Evolutionary conservation across 2,888 invertebrate genomes (phyloP).

Genomic region (Dolichopus griseipennis): DNA sequence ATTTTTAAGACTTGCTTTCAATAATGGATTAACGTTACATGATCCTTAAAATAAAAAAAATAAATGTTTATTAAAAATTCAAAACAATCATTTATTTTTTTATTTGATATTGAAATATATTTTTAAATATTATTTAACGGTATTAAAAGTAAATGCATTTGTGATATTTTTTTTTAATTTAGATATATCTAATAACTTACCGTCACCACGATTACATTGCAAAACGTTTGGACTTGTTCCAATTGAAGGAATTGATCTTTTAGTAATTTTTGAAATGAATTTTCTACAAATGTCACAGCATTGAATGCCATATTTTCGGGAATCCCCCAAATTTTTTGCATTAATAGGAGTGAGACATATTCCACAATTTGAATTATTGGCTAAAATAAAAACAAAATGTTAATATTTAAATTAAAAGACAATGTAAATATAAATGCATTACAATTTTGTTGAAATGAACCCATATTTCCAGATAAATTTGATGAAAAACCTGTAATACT

Average conservation of each 20-base stretch:
- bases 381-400: slow-evolving; percentile 20
- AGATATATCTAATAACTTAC: slow-evolving; percentile 25
- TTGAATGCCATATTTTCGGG: slow-evolving; percentile 73
- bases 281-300: slow-evolving; percentile 81
- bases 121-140: too few species aligned
- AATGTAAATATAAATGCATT: background rate
- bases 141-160: too few species aligned
- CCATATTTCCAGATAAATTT: slow-evolving; percentile 17
- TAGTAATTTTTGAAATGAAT: slow-evolving; percentile 75
- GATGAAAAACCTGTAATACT: slow-evolving; percentile 29
- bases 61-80: slow-evolving; percentile 10
- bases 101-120: background rate
- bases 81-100: background rate
- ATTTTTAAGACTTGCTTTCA: slow-evolving; percentile 52
- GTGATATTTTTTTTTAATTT: too few species aligned
- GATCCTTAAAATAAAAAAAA: slow-evolving; percentile 45
- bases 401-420: slow-evolving; percentile 4
- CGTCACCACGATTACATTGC: slow-evolving; percentile 48
- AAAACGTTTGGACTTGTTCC: slow-evolving; percentile 47
- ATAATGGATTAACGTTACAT: slow-evolving; percentile 63
- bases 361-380: slow-evolving; percentile 61
- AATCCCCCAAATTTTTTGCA: slow-evolving; percentile 67
- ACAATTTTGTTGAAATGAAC: slow-evolving; percentile 7
- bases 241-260: slow-evolving; percentile 40
- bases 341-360: slow-evolving; percentile 70